Percentiles rank a stretch among this genome's conserved stretches.
Conservation (phyloP, 2,797 vertebrate species). For the Tinamus major region DNA sequence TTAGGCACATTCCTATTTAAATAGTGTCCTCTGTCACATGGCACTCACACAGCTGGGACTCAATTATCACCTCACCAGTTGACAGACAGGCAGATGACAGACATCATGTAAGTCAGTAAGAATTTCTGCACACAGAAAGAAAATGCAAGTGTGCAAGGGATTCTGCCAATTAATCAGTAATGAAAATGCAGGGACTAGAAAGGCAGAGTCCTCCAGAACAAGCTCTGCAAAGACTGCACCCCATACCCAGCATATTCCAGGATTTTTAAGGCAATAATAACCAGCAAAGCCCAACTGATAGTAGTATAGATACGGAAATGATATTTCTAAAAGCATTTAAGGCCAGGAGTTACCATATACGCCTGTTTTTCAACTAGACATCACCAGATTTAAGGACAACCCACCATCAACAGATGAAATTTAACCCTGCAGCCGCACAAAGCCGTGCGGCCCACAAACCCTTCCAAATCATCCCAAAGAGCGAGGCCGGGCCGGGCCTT, state of each 20-base stretch:
- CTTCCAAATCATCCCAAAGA: background rate
- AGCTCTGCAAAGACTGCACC: background rate
- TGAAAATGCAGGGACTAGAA: background rate
- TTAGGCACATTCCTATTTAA: background rate
- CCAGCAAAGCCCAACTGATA: no score
- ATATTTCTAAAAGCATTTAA: background rate
- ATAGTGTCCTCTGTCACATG: background rate
- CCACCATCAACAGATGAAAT: conserved; percentile 15
- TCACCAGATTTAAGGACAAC: background rate
- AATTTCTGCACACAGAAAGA: background rate
- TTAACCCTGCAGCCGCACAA: background rate
- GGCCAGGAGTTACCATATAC: background rate
- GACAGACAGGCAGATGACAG: background rate
- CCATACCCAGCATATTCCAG: background rate
- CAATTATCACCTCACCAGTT: no score
- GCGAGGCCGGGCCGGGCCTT: background rate
- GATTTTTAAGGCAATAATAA: background rate
- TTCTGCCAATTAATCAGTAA: background rate
- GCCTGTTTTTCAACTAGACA: background rate
- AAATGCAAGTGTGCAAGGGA: background rate
- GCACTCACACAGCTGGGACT: background rate
- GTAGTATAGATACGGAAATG: background rate
- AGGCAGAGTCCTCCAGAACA: background rate
- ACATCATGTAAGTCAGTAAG: background rate
- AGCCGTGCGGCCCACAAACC: rapidly evolving